Conservation (phyloP, 2,797 vertebrate genomes). For the Mastacembelus armatus region DNA sequence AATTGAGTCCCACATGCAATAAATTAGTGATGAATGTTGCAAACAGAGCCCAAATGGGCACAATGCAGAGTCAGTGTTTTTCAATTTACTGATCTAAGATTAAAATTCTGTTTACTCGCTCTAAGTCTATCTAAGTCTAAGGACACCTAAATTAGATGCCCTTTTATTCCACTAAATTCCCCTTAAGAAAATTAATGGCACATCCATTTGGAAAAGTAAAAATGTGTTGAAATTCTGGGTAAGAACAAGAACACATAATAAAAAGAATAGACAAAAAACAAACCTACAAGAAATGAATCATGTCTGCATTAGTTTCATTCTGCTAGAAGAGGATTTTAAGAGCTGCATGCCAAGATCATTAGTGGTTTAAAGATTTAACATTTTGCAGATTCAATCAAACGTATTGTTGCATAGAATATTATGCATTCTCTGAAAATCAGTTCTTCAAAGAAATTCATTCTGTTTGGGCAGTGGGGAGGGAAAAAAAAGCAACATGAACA, state of each 20-base stretch:
- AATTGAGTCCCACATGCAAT: constrained; percentile 39
- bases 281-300: too few relatives aligned
- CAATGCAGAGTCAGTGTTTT: not conserved
- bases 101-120: constrained; percentile 31
- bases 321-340: too few relatives aligned
- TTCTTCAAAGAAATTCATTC: not conserved
- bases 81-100: constrained; percentile 29
- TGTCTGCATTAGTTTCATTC: not conserved
- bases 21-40: constrained; percentile 56
- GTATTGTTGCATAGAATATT: too few relatives aligned
- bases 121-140: not conserved
- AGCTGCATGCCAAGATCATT: too few relatives aligned
- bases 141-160: not conserved
- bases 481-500: not conserved
- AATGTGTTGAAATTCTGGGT: too few relatives aligned
- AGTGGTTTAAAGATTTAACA: not conserved
- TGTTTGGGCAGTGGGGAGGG: not conserved
- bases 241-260: not conserved
- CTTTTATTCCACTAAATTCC: too few relatives aligned
- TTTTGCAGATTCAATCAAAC: too few relatives aligned
- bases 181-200: not conserved
- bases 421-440: too few relatives aligned
- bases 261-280: too few relatives aligned
- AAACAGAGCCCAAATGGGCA: not conserved
- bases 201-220: too few relatives aligned